Percentiles rank a stretch among this genome's conserved stretches.
phyloP scores from a whole-genome alignment of 2,888 invertebrate genomes.

The Eilema caniola region DNA sequence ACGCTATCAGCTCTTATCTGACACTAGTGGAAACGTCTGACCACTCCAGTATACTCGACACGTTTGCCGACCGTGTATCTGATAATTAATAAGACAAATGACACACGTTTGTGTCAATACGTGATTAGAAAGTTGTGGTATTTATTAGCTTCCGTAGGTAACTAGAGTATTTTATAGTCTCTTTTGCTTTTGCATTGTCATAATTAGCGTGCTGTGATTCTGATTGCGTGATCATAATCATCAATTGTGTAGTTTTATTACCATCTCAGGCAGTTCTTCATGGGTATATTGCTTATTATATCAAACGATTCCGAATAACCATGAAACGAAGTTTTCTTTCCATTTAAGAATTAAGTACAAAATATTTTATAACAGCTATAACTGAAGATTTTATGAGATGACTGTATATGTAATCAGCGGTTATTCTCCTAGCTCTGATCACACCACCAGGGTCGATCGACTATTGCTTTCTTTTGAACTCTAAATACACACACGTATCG shows the following conservation, averaged over 20 bases:
- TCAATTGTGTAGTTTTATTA: constrained; percentile 7
- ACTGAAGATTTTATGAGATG: too few relatives aligned
- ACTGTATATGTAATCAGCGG: neutral
- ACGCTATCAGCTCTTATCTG: constrained; percentile 65
- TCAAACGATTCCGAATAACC: neutral
- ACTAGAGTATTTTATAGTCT: neutral
- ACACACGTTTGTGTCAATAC: constrained; percentile 38
- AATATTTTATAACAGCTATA: neutral
- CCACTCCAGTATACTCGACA: constrained; percentile 55
- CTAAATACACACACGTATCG: too few relatives aligned
- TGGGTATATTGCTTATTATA: neutral
- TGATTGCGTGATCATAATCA: neutral
- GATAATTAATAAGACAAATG: constrained; percentile 54
- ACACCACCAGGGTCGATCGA: neutral
- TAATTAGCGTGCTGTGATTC: neutral
- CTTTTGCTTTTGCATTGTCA: neutral
- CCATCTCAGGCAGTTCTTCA: neutral
- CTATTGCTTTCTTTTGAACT: neutral
- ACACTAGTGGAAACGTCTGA: constrained; percentile 76
- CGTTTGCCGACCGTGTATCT: constrained; percentile 49
- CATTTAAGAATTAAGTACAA: neutral
- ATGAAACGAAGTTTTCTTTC: neutral
- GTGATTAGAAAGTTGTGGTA: constrained; percentile 38
- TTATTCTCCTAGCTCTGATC: neutral
- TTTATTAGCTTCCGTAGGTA: constrained; percentile 13